Evolutionary conservation across 2,113 vertebrate genomes (phyloP).

Genomic region (Excalfactoria chinensis): DNA sequence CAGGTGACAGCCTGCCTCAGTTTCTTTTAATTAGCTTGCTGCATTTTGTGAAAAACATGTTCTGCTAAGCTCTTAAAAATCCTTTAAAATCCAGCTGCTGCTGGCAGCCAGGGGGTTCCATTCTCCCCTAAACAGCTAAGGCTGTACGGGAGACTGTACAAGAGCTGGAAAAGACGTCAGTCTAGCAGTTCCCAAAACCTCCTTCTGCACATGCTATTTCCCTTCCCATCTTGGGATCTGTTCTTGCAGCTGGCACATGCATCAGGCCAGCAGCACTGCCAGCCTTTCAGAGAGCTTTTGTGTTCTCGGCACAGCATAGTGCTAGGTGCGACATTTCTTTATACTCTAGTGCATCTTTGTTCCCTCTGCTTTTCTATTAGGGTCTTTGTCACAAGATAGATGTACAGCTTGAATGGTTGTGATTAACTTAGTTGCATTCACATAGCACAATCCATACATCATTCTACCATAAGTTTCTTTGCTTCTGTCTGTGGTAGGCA

Average conservation of each 20-base stretch:
- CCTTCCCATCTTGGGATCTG: background rate
- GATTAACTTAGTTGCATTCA: background rate
- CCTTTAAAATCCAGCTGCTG: background rate
- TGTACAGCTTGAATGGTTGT: background rate
- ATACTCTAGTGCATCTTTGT: background rate
- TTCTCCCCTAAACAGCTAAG: accelerated
- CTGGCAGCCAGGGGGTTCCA: accelerated
- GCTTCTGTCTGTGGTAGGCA: background rate
- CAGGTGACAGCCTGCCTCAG: background rate
- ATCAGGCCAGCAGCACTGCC: background rate
- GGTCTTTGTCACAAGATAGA: background rate
- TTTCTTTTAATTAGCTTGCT: background rate
- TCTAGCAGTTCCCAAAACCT: background rate
- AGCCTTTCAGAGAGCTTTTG: background rate
- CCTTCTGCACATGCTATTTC: background rate
- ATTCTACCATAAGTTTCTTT: background rate
- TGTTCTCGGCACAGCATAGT: background rate
- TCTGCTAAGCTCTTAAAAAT: background rate
- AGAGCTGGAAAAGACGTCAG: background rate
- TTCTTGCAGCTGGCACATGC: background rate
- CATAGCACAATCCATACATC: background rate
- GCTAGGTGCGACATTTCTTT: background rate
- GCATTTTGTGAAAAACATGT: background rate
- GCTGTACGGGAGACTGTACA: background rate
- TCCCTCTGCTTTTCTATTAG: background rate